These are phyloP conservation scores for Zaprionus ornatus DNA, from an alignment of 1,140 invertebrate genomes.

Conservation along the genomic window DNA sequence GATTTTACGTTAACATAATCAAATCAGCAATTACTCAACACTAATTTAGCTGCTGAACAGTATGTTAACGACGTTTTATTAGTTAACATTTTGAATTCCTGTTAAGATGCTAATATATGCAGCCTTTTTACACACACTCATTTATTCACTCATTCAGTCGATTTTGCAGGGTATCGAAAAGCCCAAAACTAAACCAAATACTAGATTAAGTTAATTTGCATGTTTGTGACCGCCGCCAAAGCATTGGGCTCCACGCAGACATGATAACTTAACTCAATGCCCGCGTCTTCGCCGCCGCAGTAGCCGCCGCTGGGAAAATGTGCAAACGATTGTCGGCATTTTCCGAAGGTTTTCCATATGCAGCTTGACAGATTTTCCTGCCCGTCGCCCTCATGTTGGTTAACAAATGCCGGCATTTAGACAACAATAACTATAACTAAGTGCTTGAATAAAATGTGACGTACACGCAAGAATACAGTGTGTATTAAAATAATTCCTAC, in stretches of 20 bases:
- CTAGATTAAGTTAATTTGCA: constrained; percentile 80
- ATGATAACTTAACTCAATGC: constrained; percentile 54
- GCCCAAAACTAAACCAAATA: constrained; percentile 62
- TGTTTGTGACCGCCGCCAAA: constrained; percentile 57
- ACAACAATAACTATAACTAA: constrained; percentile 49
- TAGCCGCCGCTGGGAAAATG: constrained; percentile 58
- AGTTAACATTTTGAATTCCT: not conserved
- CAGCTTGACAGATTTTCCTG: constrained; percentile 35
- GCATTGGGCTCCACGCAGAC: constrained; percentile 69
- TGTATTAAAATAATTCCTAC: not conserved
- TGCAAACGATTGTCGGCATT: constrained; percentile 68
- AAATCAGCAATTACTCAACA: not conserved
- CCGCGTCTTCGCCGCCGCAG: constrained; percentile 6
- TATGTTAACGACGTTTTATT: not conserved
- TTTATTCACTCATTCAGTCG: not conserved
- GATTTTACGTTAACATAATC: not conserved
- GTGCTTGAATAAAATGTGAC: constrained; percentile 32
- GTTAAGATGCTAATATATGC: not conserved
- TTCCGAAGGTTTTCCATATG: constrained; percentile 76
- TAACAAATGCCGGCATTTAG: constrained; percentile 58
- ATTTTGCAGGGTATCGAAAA: not conserved
- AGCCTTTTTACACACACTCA: not conserved
- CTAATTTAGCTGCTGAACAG: not conserved
- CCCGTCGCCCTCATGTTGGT: not conserved
- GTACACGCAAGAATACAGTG: constrained; percentile 23